phyloP scores from a whole-genome alignment of 2,113 vertebrate species.

The Oncorhynchus nerka region DNA sequence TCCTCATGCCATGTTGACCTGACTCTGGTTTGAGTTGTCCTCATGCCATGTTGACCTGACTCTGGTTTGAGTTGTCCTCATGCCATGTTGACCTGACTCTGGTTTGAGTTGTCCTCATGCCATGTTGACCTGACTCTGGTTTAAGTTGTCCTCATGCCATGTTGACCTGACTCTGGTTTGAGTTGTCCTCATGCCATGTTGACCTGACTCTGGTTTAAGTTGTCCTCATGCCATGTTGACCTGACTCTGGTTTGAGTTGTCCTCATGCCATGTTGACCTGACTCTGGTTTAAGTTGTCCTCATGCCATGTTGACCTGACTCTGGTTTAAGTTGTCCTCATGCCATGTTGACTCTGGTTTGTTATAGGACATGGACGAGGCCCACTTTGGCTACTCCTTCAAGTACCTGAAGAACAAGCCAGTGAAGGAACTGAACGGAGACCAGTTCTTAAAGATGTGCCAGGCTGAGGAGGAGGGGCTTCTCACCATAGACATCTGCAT shows the following conservation, averaged over 20 bases:
- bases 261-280: no score
- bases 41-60: neutral
- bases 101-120: no score
- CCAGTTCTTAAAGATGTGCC: constrained; percentile 94
- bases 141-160: no score
- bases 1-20: neutral
- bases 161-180: neutral
- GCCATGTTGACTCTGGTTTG: constrained; percentile 2
- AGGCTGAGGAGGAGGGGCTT: constrained; percentile 90
- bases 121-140: no score
- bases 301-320: neutral
- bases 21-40: no score
- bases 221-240: no score
- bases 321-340: no score
- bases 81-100: neutral
- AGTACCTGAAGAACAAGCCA: constrained; percentile 98
- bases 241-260: constrained; percentile 12
- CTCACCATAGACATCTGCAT: constrained; percentile 92
- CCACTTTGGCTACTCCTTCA: constrained; percentile 95
- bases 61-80: neutral
- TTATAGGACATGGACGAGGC: constrained; percentile 91
- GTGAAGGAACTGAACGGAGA: constrained; percentile 96
- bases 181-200: no score
- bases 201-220: constrained; percentile 3
- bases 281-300: no score